These are phyloP conservation scores for Acrocera orbiculus DNA, from an alignment of 2,888 invertebrate species.

Conservation along the genomic window DNA sequence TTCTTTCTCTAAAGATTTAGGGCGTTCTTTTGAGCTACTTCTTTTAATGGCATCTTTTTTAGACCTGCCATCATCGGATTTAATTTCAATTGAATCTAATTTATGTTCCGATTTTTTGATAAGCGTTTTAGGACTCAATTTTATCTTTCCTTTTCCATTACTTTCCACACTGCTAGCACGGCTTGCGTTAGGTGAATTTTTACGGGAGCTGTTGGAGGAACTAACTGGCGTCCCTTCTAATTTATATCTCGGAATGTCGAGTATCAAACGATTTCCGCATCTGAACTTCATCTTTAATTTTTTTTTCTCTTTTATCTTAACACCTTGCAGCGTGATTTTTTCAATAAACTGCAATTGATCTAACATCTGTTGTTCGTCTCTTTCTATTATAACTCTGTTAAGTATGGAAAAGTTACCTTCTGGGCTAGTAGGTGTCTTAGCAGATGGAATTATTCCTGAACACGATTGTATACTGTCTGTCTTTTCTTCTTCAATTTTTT, in stretches of 20 bases:
- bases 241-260: constrained; percentile 30
- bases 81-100: constrained; percentile 28
- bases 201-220: constrained; percentile 29
- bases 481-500: constrained; percentile 38
- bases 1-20: constrained; percentile 47
- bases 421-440: constrained; percentile 22
- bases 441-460: constrained; percentile 28
- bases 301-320: constrained; percentile 30
- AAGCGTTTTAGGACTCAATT: constrained; percentile 16
- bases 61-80: constrained; percentile 34
- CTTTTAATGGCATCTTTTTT: constrained; percentile 29
- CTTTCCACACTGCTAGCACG: constrained; percentile 31
- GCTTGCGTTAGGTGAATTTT: constrained; percentile 30
- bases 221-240: constrained; percentile 31
- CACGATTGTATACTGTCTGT: constrained; percentile 31
- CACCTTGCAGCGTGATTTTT: constrained; percentile 30
- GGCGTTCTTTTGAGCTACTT: constrained; percentile 36
- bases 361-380: constrained; percentile 38
- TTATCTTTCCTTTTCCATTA: constrained; percentile 23
- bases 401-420: constrained; percentile 27
- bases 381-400: constrained; percentile 36
- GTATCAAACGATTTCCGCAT: constrained; percentile 29
- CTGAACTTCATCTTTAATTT: constrained; percentile 29
- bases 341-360: constrained; percentile 35
- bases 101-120: constrained; percentile 25